Conservation (phyloP, 2,888 invertebrate genomes). For the Chalcis sispes region DNA sequence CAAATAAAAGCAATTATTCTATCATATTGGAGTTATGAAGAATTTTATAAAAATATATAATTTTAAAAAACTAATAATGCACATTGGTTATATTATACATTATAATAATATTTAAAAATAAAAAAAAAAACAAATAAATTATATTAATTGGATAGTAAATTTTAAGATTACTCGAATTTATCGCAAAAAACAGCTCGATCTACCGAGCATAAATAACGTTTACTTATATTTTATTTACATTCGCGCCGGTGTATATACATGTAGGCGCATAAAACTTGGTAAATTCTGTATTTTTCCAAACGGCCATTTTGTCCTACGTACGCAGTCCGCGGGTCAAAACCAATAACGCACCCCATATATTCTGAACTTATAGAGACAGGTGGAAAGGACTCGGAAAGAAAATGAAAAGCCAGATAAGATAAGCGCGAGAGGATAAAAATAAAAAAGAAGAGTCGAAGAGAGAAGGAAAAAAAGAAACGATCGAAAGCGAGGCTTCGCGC, state of each 20-base stretch:
- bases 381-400: constrained; percentile 44
- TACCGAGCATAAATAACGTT: constrained; percentile 16
- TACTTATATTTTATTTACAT: background rate
- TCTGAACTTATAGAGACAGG: constrained; percentile 48
- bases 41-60: no score
- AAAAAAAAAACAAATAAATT: no score
- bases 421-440: background rate
- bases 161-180: no score
- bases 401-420: constrained; percentile 50
- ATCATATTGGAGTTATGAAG: no score
- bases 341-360: constrained; percentile 56
- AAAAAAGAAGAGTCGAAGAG: constrained; percentile 1
- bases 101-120: no score
- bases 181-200: no score
- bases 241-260: background rate
- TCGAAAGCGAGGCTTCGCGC: background rate
- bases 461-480: no score
- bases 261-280: background rate
- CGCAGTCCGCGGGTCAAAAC: constrained; percentile 37
- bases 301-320: background rate
- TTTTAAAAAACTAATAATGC: no score
- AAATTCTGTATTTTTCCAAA: constrained; percentile 21
- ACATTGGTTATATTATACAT: no score
- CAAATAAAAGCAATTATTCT: no score
- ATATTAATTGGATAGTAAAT: no score